Percentiles rank a stretch among this genome's conserved stretches.
These are phyloP conservation scores for Dasyurus viverrinus DNA, from an alignment of 2,113 vertebrate genomes.

Conservation along the genomic window DNA sequence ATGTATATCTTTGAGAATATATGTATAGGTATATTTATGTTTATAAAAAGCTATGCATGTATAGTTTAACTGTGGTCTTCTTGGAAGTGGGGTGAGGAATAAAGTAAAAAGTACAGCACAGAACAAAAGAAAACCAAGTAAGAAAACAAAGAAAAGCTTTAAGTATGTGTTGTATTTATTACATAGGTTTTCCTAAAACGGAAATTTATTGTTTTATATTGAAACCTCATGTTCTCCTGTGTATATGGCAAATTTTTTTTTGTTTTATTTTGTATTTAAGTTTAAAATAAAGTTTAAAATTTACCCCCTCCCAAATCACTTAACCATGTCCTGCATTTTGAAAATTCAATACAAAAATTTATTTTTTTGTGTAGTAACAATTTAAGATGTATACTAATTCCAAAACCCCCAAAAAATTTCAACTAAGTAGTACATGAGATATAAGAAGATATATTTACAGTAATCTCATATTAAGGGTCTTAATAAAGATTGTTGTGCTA, in stretches of 20 bases:
- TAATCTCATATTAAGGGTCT: background rate
- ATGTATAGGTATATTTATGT: no score
- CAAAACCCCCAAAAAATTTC: background rate
- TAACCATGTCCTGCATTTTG: background rate
- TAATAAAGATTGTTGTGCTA: background rate
- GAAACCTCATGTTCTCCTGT: no score
- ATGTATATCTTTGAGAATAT: no score
- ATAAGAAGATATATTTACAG: slow-evolving; percentile 30
- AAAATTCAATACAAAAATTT: background rate
- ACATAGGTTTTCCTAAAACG: no score
- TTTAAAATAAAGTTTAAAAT: slow-evolving; percentile 19
- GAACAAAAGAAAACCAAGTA: no score
- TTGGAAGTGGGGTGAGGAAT: no score
- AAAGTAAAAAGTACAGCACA: no score
- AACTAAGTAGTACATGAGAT: background rate
- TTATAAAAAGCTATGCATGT: no score
- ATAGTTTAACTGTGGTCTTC: no score
- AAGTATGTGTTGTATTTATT: no score
- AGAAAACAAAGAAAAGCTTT: no score
- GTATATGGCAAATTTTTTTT: slow-evolving; percentile 9
- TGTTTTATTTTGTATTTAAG: slow-evolving; percentile 7
- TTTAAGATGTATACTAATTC: slow-evolving; percentile 8
- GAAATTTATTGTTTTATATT: no score
- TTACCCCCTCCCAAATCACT: background rate
- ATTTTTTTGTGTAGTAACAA: background rate